Evolutionary conservation across 2,113 vertebrate genomes (phyloP), one percentile per base, ranked within the genome.

Genomic region (Lethenteron camtschaticum): DNA sequence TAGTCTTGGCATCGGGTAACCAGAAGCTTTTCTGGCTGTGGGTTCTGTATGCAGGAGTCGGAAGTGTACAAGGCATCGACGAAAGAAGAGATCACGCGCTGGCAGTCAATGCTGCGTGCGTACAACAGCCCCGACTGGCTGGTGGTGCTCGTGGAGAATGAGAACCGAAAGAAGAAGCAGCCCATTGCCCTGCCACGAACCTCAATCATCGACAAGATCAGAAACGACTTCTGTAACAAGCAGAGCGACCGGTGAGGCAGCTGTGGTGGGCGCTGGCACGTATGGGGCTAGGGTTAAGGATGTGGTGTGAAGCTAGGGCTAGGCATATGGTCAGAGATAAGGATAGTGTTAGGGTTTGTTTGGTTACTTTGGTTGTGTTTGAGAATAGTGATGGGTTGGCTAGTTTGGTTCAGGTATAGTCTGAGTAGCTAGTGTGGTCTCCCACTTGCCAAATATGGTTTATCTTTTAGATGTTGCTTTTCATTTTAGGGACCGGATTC

Each of bases 141-240:
- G 60, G 89, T 99, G 75, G 90, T 95, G 57, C 85, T 96, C 1
- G 87, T 96, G 71, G 94, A 99, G 77, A 88, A 82, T 14, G 92
- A 96, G 56, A 84, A 84, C 70, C 95, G 91, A 83, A 96, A 90
- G 77, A 99, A 95, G 81, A 99, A 96, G 80, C 96, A 96, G 81
- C 87, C 90, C 73, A 96, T 96, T 79, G 94, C 96, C 76, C 86
- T 99, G 72, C 88, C 94, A 13, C 83, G 94, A 13, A 89, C 92
- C 3, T 96, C 94, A 60, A 95, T 96, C 71, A 84, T 95, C 73
- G 94, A 99, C 83, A 96, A 96, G 80, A 96, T 96, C 83, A 86
- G 92, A 73, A 96, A 88, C 55, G 92, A 99, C 73, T 96, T 96
- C 76, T 96, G 92, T 76, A 99, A 96, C 80, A 99, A 99, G 71